Evolutionary conservation across 2,888 invertebrate genomes (phyloP).

Genomic region (Eurytoma adleriae): DNA sequence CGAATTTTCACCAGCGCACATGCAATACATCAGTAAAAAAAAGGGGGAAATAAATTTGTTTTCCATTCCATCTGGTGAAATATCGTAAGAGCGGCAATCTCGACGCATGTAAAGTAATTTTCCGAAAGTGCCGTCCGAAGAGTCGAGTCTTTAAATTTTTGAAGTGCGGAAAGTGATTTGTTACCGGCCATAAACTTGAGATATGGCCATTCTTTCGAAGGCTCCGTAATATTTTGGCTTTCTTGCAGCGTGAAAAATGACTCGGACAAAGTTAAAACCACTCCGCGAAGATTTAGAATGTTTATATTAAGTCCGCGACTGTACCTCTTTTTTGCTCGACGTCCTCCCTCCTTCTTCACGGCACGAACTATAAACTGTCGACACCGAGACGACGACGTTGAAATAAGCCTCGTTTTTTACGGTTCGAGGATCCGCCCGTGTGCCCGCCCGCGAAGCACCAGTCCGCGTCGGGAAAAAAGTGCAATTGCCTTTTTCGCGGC

Average conservation of each 20-base stretch:
- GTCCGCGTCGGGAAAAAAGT: too few relatives aligned
- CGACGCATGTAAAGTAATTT: constrained; percentile 30
- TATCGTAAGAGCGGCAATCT: too few relatives aligned
- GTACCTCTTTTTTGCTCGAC: constrained; percentile 1
- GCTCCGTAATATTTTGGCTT: constrained; percentile 39
- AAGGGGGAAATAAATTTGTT: neutral
- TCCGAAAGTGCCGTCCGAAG: constrained; percentile 22
- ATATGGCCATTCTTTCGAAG: constrained; percentile 51
- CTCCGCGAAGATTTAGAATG: constrained; percentile 52
- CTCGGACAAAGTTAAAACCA: constrained; percentile 42
- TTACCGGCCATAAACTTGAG: constrained; percentile 45
- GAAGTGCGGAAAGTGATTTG: constrained; percentile 52
- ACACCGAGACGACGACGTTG: constrained; percentile 29
- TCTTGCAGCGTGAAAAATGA: constrained; percentile 46
- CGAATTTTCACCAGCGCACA: too few relatives aligned
- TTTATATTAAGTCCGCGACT: constrained; percentile 54
- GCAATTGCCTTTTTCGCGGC: too few relatives aligned
- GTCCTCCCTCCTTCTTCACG: neutral
- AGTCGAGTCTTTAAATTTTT: constrained; percentile 52
- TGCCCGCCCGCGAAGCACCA: neutral
- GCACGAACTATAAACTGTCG: constrained; percentile 35
- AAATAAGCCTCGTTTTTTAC: constrained; percentile 36
- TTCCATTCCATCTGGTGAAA: neutral
- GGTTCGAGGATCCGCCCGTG: constrained; percentile 17
- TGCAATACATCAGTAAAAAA: too few relatives aligned